Conservation (phyloP, 2,113 vertebrate species). For the Kryptolebias marmoratus region DNA sequence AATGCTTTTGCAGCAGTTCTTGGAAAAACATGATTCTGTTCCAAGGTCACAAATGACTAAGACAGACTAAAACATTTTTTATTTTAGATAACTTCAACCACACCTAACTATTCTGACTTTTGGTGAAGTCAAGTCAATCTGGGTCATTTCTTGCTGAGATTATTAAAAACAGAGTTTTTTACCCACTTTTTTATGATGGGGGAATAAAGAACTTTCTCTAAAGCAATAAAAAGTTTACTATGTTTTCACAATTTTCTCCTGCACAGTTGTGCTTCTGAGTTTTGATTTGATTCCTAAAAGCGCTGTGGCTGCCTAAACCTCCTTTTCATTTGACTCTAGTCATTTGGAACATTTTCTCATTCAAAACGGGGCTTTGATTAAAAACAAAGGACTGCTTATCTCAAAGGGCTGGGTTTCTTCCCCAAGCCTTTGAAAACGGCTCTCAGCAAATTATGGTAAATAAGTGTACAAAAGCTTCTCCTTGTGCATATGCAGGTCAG, state of each 20-base stretch:
- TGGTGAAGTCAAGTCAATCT: not conserved
- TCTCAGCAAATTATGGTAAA: slow-evolving; percentile 72
- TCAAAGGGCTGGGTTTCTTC: slow-evolving; percentile 76
- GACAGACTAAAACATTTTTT: not conserved
- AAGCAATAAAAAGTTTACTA: slow-evolving; percentile 42
- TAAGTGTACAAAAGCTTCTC: slow-evolving; percentile 67
- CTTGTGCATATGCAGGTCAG: slow-evolving; percentile 67
- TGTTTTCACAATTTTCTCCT: slow-evolving; percentile 26
- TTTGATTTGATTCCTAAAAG: slow-evolving; percentile 68
- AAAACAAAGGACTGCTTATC: slow-evolving; percentile 77
- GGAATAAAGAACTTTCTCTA: slow-evolving; percentile 21
- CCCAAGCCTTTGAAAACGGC: slow-evolving; percentile 68
- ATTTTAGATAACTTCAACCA: slow-evolving; percentile 12
- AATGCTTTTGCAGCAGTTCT: slow-evolving; percentile 2
- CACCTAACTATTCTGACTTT: slow-evolving; percentile 14
- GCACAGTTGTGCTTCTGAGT: slow-evolving; percentile 37
- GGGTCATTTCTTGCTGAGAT: slow-evolving; percentile 4
- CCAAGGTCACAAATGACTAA: slow-evolving; percentile 39
- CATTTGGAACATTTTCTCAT: slow-evolving; percentile 73
- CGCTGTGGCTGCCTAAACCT: slow-evolving; percentile 47
- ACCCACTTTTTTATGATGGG: not conserved
- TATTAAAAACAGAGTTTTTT: not conserved
- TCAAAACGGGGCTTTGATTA: slow-evolving; percentile 75
- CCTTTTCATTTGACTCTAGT: slow-evolving; percentile 67
- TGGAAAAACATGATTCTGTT: slow-evolving; percentile 11